Evolutionary conservation across 2,888 invertebrate species (phyloP).

Genomic region (Imbricaverruca yamaguchii): DNA sequence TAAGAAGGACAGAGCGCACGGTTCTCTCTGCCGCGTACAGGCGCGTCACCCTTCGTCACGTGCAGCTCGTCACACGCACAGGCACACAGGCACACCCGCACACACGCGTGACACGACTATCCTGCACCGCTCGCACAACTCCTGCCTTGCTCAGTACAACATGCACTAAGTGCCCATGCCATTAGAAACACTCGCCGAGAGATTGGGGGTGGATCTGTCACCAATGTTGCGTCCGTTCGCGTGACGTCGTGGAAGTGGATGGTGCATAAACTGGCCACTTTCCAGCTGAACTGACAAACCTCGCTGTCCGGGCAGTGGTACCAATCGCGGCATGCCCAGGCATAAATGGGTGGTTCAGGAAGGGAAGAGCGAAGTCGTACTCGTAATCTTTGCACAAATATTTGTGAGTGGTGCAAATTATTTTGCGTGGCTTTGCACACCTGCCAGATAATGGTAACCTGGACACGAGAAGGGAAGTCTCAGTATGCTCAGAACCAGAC

Average conservation of each 20-base stretch:
- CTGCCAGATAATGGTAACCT: no score
- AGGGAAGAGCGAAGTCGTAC: no score
- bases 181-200: constrained; percentile 99
- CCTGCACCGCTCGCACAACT: constrained; percentile 96
- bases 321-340: no score
- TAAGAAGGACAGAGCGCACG: constrained; percentile 25
- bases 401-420: no score
- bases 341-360: no score
- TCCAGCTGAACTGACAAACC: no score
- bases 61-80: background rate
- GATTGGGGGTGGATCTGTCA: constrained; percentile 97
- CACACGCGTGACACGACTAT: constrained; percentile 91
- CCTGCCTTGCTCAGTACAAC: constrained; percentile 99
- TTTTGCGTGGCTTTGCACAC: no score
- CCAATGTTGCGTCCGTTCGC: constrained; percentile 40
- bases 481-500: no score
- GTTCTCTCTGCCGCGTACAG: background rate
- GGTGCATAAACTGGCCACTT: no score
- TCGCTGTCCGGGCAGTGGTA: no score
- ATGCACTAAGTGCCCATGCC: constrained; percentile 99
- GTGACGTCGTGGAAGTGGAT: background rate
- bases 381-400: no score
- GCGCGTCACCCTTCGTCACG: background rate
- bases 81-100: background rate
- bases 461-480: no score